A percentile compares a stretch with the other conserved stretches of the same genome.
Evolutionary conservation across 2,888 invertebrate species (phyloP).

Genomic region (Diarsia mendica): DNA sequence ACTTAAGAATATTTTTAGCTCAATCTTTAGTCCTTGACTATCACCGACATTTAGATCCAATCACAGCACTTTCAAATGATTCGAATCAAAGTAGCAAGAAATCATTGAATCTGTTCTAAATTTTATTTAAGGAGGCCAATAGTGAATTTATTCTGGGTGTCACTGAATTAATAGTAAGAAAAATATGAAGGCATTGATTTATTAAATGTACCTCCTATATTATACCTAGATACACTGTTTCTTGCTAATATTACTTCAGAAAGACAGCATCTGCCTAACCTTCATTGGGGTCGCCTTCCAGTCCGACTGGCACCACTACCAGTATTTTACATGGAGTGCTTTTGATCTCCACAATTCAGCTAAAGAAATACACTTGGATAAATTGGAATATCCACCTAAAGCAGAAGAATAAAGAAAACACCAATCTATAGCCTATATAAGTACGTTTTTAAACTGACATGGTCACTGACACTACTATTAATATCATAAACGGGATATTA

Average conservation of each 20-base stretch:
- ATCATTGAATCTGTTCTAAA: background rate
- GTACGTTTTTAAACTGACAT: too few species aligned
- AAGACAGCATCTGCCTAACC: too few species aligned
- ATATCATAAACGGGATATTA: too few species aligned
- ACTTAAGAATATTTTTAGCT: slow-evolving; percentile 20
- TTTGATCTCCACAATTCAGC: too few species aligned
- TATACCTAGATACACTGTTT: too few species aligned
- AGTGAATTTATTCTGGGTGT: background rate
- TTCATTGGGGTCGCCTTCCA: too few species aligned
- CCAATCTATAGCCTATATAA: background rate
- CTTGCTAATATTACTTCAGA: too few species aligned
- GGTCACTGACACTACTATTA: too few species aligned
- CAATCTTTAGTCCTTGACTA: slow-evolving; percentile 54
- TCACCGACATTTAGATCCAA: slow-evolving; percentile 44
- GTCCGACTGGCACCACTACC: too few species aligned
- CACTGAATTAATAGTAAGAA: background rate
- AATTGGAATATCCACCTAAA: background rate
- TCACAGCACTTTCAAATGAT: slow-evolving; percentile 52
- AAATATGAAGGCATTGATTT: background rate
- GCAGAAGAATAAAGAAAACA: background rate
- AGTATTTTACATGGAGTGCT: too few species aligned
- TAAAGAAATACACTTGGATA: background rate
- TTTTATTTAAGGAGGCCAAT: background rate
- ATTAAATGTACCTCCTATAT: background rate
- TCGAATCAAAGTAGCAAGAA: slow-evolving; percentile 27